Evolutionary conservation across 2,797 vertebrate genomes (phyloP), one percentile per base, ranked within the genome.

Genomic region (Myiotriccus ornatus): DNA sequence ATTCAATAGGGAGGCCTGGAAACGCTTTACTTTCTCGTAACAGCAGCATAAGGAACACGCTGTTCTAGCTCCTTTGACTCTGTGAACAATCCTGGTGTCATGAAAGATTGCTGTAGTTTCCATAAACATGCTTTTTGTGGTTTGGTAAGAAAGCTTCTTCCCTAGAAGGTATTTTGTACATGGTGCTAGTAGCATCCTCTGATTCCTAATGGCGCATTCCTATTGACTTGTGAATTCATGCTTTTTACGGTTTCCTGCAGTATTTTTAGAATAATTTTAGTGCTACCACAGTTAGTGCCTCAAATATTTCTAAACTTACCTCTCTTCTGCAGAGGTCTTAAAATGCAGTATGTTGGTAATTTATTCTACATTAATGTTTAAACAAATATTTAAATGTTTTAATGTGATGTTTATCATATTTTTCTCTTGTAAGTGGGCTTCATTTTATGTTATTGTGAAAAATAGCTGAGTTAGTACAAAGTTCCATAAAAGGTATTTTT

Each of bases 91-190:
- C 60, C 52, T 87, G 43, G 71, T 95, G 92, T 92, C 92, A 75
- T 88, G 64, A 90, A 60, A 85, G 52, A 89, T 84, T 87, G 59
- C 87, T 70, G 8, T 70, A 77, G 41, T 95, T 95, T 95, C 89
- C 94, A 83, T 95, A 84, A 93, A 95, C 82, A 75, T 74, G 49
- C 35, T 44, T 89, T 94, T 75, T 87, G 89, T 80, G 78, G 86
- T 92, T 95, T 92, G 56, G 71, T 95, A 92, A 67, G 83, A 88
- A 90, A 82, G 78, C 47, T 69, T 84, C 85, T 90, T 81, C 76
- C 69, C 49, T 93, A 64, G 46, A 92, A 91, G 71, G 49, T 88
- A 70, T 87, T 79, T 87, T 90, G 39, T 80, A 83, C 5, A 1
- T 90, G 28, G n/a, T 84, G 47, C 28, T 89, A 46, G 63, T 80